Evolutionary conservation across 2,888 invertebrate species (phyloP), one percentile per base, ranked within the genome.

Genomic region (Teinopalpus imperialis): DNA sequence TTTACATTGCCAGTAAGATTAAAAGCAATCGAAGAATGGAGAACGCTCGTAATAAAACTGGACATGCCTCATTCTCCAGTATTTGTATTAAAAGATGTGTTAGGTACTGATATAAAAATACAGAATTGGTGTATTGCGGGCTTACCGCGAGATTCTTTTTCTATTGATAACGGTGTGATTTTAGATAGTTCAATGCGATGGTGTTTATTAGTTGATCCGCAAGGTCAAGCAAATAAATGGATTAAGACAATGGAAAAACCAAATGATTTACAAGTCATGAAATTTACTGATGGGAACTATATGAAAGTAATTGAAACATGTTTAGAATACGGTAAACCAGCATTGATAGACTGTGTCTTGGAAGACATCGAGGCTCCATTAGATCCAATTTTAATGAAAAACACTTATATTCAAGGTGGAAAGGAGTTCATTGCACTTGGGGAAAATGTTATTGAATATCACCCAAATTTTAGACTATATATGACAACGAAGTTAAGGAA

Each of bases 91-190:
- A 91, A 92, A 31, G 90, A 90, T 43, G 91, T 94, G 5, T 85
- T 98, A 43, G 97, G 97, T 0, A 92, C 94, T 10, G 96, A 97
- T 52, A 95, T 97, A 18, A 94, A 94, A 73, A 95, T 96, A 57
- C 95, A 96, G 79, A 92, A 93, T 51, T 97, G 96, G 96, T 94
- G 94, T 66, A 94, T 96, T 54, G 91, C 91, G 48, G 95, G 95
- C 1, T 81, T 97, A 44, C 96, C 96, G 0, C 89, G 93, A 56
- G 96, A 97, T 79, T 87, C 90, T 3, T 96, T 96, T 81, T 96
- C 96, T 1, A 93, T 93, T 27, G 95, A 96, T 65, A 97, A 96
- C 79, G 96, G 93, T 37, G 94, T 96, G 36, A 95, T 96, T 61
- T 93, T 94, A 76, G 93, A 94, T 61, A 94, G 92, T 66, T 93